Percentiles rank a stretch among this genome's conserved stretches.
These are phyloP conservation scores for Lethocerus indicus DNA, from an alignment of 1,140 invertebrate species.

Conservation along the genomic window DNA sequence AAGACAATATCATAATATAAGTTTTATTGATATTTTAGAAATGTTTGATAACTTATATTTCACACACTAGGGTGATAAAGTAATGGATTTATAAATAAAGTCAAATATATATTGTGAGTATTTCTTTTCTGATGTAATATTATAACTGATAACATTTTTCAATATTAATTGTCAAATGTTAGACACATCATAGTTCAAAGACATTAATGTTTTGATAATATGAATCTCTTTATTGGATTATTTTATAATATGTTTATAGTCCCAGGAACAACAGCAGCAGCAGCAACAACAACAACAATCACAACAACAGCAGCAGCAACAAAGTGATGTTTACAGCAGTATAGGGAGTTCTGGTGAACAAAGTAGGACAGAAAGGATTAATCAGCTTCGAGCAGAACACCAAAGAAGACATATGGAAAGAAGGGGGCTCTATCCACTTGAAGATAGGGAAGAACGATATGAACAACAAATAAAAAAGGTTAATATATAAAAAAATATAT, in stretches of 20 bases:
- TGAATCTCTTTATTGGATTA: not conserved
- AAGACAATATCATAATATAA: not conserved
- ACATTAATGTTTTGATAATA: not conserved
- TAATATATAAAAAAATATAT: not conserved
- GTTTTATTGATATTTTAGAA: not conserved
- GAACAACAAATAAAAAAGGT: constrained; percentile 28
- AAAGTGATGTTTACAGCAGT: constrained; percentile 7
- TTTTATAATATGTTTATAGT: not conserved
- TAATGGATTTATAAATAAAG: too few species aligned
- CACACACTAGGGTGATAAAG: too few species aligned
- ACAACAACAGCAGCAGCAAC: constrained; percentile 21
- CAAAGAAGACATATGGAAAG: constrained; percentile 33
- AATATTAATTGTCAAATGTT: not conserved
- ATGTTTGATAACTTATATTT: not conserved
- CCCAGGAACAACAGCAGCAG: constrained; percentile 16
- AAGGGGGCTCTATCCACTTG: constrained; percentile 28
- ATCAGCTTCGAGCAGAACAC: constrained; percentile 32
- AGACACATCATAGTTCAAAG: not conserved
- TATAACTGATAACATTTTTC: not conserved
- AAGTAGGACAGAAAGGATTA: constrained; percentile 31
- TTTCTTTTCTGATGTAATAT: not conserved
- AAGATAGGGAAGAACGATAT: constrained; percentile 30
- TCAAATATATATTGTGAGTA: too few species aligned
- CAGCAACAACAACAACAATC: constrained; percentile 17
- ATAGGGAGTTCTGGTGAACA: constrained; percentile 1